Percentiles rank a stretch among this genome's conserved stretches.
phyloP scores from a whole-genome alignment of 2,113 vertebrate genomes.

The Bubalus kerabau region DNA sequence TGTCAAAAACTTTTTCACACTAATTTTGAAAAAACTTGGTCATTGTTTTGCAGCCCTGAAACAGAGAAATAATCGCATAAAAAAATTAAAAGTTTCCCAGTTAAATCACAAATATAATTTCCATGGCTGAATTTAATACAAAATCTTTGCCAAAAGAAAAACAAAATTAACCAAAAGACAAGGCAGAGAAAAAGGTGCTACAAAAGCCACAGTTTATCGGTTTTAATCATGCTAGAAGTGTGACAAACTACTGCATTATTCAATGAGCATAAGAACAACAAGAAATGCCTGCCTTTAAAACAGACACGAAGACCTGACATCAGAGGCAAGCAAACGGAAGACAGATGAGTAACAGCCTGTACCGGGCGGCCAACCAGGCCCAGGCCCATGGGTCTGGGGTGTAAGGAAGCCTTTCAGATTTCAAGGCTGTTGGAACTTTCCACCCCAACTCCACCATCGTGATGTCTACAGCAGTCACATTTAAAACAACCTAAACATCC shows the following conservation, averaged over 20 bases:
- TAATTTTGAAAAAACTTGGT: conserved; percentile 23
- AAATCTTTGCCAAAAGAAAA: conserved; percentile 30
- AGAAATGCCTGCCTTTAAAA: conserved; percentile 50
- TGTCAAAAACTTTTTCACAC: conserved; percentile 27
- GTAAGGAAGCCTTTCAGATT: conserved; percentile 34
- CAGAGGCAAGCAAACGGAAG: conserved; percentile 49
- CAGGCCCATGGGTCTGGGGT: neutral
- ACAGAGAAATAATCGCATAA: conserved; percentile 41
- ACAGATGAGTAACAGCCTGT: conserved; percentile 48
- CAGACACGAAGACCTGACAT: conserved; percentile 46
- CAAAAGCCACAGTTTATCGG: neutral
- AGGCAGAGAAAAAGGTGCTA: conserved; percentile 14
- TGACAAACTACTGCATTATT: conserved; percentile 41
- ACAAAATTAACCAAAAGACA: neutral
- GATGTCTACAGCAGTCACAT: conserved; percentile 17
- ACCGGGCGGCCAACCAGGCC: conserved; percentile 11
- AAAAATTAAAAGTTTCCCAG: conserved; percentile 41
- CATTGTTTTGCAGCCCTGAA: conserved; percentile 37
- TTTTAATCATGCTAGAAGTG: conserved; percentile 31
- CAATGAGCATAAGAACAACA: conserved; percentile 27
- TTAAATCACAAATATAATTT: conserved; percentile 32
- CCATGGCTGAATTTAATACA: conserved; percentile 19
- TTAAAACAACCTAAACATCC: conserved; percentile 31
- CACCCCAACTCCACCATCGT: neutral
- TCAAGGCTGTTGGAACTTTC: neutral